These are phyloP conservation scores for Chrysolina americana DNA, from an alignment of 2,888 invertebrate species.

Conservation along the genomic window DNA sequence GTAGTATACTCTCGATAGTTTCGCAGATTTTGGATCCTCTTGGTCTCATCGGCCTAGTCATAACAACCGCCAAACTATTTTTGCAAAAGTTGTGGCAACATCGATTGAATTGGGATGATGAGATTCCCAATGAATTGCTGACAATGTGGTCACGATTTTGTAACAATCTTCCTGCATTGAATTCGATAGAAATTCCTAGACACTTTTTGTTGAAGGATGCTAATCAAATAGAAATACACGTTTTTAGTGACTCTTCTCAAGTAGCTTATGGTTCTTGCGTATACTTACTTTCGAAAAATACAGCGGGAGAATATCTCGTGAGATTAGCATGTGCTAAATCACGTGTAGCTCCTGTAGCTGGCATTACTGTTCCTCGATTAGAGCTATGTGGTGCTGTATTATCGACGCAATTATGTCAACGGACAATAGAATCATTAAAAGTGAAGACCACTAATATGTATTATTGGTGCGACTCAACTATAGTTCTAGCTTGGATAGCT, in stretches of 20 bases:
- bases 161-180: background rate
- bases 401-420: background rate
- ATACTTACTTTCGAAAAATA: background rate
- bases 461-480: constrained; percentile 25
- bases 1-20: background rate
- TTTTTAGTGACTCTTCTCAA: no score
- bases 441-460: background rate
- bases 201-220: background rate
- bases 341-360: background rate
- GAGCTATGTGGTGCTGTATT: background rate
- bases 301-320: background rate
- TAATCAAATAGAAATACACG: no score
- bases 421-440: background rate
- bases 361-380: no score
- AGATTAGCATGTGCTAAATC: constrained; percentile 7
- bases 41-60: constrained; percentile 20
- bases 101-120: background rate
- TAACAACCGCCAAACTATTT: constrained; percentile 9
- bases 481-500: constrained; percentile 17
- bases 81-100: constrained; percentile 17
- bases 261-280: no score
- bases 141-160: background rate
- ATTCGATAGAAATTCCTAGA: background rate
- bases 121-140: background rate
- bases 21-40: constrained; percentile 25